phyloP scores from a whole-genome alignment of 2,888 invertebrate species.

The Macrostomum cliftonense region DNA sequence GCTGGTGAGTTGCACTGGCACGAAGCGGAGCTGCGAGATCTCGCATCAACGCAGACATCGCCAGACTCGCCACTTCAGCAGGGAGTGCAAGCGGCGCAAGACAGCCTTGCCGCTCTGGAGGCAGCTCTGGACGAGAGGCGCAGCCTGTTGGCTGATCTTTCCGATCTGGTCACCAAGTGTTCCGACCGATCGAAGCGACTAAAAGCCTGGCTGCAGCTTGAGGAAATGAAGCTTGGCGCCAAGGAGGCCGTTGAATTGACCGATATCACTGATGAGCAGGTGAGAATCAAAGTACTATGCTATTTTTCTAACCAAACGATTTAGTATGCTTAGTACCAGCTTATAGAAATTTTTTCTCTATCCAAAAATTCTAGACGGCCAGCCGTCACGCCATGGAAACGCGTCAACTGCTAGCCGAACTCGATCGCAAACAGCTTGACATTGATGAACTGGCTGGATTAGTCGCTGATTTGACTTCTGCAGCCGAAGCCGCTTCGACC shows the following conservation, averaged over 20 bases:
- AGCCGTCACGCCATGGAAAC: neutral
- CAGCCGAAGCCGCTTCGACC: too few relatives aligned
- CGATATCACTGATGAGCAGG: too few relatives aligned
- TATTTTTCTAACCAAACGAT: too few relatives aligned
- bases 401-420: constrained; percentile 15
- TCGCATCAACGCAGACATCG: too few relatives aligned
- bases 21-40: neutral
- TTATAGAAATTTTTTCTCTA: too few relatives aligned
- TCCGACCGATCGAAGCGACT: neutral
- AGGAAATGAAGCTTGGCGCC: constrained; percentile 54
- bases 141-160: neutral
- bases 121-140: constrained; percentile 53
- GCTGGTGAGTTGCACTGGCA: neutral
- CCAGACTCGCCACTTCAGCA: neutral
- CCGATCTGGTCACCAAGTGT: neutral
- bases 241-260: too few relatives aligned
- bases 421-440: constrained; percentile 16
- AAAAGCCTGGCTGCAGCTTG: constrained; percentile 54
- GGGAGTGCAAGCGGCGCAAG: constrained; percentile 50
- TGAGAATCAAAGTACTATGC: too few relatives aligned
- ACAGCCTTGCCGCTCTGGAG: constrained; percentile 67
- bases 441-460: constrained; percentile 15
- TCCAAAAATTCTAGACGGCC: too few relatives aligned
- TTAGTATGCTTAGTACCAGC: too few relatives aligned
- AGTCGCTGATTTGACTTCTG: too few relatives aligned